A percentile compares a stretch with the other conserved stretches of the same genome.
These are phyloP conservation scores for Drosophila histrio DNA, from an alignment of 2,888 invertebrate genomes.

Conservation along the genomic window DNA sequence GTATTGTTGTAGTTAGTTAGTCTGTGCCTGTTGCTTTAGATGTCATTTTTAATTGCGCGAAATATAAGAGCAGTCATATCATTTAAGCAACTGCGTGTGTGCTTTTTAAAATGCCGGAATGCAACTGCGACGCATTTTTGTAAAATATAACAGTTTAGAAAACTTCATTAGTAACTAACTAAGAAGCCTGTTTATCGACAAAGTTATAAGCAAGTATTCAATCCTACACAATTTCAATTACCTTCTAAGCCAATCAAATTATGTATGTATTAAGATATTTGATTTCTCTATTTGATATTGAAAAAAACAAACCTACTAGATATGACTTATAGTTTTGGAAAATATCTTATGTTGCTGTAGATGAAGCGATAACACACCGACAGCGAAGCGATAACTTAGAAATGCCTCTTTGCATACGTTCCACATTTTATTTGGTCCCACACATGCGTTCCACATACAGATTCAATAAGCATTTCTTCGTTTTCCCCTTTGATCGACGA, in stretches of 20 bases:
- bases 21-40: conserved; percentile 6
- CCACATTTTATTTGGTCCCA: background rate
- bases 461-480: background rate
- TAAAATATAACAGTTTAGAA: conserved; percentile 7
- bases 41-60: conserved; percentile 49
- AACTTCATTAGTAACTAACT: background rate
- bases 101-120: conserved; percentile 55
- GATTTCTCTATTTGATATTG: no score
- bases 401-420: background rate
- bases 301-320: no score
- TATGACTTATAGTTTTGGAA: background rate
- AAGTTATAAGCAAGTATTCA: no score
- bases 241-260: no score
- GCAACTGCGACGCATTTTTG: conserved; percentile 39
- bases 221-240: no score
- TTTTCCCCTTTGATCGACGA: background rate
- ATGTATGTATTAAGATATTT: no score
- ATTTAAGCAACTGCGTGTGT: conserved; percentile 46
- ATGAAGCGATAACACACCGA: background rate
- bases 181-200: no score
- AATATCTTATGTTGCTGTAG: background rate
- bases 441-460: background rate
- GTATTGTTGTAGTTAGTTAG: conserved; percentile 20
- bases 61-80: conserved; percentile 54
- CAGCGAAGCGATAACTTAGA: background rate